phyloP scores from a whole-genome alignment of 2,113 vertebrate species.

The Pagrus major region DNA sequence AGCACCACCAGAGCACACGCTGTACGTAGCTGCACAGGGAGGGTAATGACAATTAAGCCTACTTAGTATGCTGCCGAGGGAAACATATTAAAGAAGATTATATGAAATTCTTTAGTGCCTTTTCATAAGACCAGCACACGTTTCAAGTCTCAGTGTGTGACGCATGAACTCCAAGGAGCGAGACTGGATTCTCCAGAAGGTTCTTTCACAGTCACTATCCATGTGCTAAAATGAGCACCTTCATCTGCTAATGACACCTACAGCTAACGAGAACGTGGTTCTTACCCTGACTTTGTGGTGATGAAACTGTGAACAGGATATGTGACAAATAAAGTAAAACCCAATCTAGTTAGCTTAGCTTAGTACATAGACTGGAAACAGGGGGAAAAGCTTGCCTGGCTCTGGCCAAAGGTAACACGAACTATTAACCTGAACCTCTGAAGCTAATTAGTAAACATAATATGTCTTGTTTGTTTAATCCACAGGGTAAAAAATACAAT shows the following conservation, averaged over 20 bases:
- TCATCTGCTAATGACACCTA: neutral
- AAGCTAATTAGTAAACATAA: too few species aligned
- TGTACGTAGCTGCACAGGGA: slow-evolving; percentile 34
- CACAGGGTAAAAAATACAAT: neutral
- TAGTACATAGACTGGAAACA: neutral
- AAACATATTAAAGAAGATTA: slow-evolving; percentile 78
- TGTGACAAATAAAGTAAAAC: neutral
- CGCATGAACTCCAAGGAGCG: slow-evolving; percentile 23
- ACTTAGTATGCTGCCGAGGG: slow-evolving; percentile 64
- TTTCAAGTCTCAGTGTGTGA: slow-evolving; percentile 60
- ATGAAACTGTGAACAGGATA: neutral
- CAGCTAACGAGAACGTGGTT: neutral
- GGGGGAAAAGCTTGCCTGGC: neutral
- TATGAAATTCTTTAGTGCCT: slow-evolving; percentile 73
- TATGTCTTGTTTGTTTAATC: neutral
- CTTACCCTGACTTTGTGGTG: neutral
- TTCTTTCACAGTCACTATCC: slow-evolving; percentile 11
- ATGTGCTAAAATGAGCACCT: slow-evolving; percentile 1
- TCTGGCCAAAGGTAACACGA: neutral
- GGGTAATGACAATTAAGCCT: slow-evolving; percentile 75
- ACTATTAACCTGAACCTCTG: neutral
- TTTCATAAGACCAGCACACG: slow-evolving; percentile 65
- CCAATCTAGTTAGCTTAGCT: neutral
- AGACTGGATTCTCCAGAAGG: slow-evolving; percentile 27
- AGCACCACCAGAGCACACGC: slow-evolving; percentile 30